Evolutionary conservation across 2,797 vertebrate species (phyloP).

Genomic region (Podargus strigoides): DNA sequence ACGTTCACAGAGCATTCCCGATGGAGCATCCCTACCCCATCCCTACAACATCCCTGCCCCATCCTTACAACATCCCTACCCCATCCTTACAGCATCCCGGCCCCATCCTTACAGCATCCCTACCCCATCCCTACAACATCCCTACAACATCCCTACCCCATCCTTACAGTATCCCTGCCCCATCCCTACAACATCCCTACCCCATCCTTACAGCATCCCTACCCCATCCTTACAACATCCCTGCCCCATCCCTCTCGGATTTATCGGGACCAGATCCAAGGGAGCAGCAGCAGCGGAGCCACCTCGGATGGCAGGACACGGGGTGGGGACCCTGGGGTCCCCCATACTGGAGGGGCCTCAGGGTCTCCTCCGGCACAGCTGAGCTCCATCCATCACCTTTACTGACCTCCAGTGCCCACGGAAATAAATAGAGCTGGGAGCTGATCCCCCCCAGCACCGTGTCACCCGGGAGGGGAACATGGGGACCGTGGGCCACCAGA

Average conservation of each 20-base stretch:
- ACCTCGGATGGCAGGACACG: rapidly evolving
- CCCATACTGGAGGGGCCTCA: rapidly evolving
- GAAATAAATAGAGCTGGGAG: not conserved
- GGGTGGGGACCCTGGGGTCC: rapidly evolving
- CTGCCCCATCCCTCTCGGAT: too few species aligned
- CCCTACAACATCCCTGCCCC: too few species aligned
- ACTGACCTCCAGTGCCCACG: rapidly evolving
- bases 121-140: not conserved
- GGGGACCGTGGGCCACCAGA: rapidly evolving
- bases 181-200: not conserved
- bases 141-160: too few species aligned
- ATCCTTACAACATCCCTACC: not conserved
- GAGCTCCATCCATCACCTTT: not conserved
- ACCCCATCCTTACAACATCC: not conserved
- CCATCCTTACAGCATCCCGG: not conserved
- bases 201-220: too few species aligned
- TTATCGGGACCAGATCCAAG: not conserved
- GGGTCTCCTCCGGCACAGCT: not conserved
- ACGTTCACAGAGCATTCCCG: not conserved
- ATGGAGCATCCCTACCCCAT: not conserved
- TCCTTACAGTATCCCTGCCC: not conserved
- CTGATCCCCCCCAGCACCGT: not conserved
- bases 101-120: too few species aligned
- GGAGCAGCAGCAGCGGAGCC: not conserved
- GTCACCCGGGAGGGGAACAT: rapidly evolving